Percentiles rank a stretch among this genome's conserved stretches.
These are phyloP conservation scores for Karalla daura DNA, from an alignment of 2,797 vertebrate species.

Conservation along the genomic window DNA sequence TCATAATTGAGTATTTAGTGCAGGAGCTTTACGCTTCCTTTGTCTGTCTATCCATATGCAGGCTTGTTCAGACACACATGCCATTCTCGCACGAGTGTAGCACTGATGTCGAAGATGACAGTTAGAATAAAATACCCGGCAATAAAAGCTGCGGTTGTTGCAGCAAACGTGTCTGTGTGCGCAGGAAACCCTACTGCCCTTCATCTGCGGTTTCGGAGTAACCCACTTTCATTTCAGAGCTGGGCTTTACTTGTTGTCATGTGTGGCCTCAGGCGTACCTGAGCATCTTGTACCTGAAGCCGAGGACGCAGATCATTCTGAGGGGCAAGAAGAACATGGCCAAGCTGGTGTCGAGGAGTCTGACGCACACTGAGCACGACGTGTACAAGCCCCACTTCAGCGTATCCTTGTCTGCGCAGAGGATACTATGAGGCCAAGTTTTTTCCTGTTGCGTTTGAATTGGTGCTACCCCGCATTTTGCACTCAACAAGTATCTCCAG, in stretches of 20 bases:
- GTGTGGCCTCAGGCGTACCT: conserved; percentile 85
- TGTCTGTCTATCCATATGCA: neutral
- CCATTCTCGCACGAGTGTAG: neutral
- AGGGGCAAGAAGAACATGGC: conserved; percentile 84
- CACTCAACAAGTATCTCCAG: too few species aligned
- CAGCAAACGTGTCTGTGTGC: neutral
- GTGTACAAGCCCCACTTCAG: conserved; percentile 87
- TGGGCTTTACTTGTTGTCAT: too few species aligned
- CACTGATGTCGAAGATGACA: neutral
- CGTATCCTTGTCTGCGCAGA: conserved; percentile 78
- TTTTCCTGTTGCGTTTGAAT: too few species aligned
- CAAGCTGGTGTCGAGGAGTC: conserved; percentile 84
- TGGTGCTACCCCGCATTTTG: too few species aligned
- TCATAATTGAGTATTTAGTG: too few species aligned
- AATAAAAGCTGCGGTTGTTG: neutral
- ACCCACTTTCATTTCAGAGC: conserved; percentile 6
- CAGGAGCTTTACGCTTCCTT: neutral
- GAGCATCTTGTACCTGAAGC: conserved; percentile 88
- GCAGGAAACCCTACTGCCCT: neutral
- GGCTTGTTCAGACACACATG: neutral
- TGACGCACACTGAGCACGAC: conserved; percentile 83
- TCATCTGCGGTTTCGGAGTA: conserved; percentile 17
- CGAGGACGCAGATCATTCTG: conserved; percentile 85
- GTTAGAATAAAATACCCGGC: neutral
- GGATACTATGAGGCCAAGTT: neutral